phyloP scores from a whole-genome alignment of 2,113 vertebrate species.

The Serilophus lunatus region DNA sequence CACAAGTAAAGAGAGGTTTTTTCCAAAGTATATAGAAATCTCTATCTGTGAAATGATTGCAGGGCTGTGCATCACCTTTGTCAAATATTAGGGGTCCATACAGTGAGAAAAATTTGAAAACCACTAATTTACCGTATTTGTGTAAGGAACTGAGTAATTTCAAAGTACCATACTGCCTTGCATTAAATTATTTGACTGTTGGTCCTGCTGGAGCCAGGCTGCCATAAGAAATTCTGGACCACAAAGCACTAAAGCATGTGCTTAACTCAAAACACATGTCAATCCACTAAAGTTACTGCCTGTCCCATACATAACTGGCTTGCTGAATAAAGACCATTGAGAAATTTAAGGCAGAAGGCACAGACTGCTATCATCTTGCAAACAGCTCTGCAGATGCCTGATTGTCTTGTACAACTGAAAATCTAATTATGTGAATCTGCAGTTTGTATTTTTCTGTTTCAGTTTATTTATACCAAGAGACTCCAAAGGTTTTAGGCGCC shows the following conservation, averaged over 20 bases:
- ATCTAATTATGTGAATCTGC: not conserved
- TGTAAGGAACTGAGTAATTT: not conserved
- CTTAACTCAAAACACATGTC: not conserved
- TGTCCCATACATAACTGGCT: not conserved
- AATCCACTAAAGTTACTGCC: not conserved
- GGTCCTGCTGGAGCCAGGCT: not conserved
- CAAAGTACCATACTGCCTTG: not conserved
- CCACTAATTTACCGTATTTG: not conserved
- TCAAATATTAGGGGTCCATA: not conserved
- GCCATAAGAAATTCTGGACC: not conserved
- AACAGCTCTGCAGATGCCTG: not conserved
- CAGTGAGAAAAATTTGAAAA: not conserved
- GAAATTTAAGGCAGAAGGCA: conserved; percentile 13
- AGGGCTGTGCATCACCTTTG: not conserved
- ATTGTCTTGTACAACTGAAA: not conserved
- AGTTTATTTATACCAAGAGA: not conserved
- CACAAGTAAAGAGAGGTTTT: not conserved
- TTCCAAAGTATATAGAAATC: not conserved
- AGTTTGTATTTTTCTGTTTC: not conserved
- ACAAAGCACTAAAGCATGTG: not conserved
- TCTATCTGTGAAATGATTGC: not conserved
- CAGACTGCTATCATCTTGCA: not conserved
- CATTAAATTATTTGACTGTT: not conserved
- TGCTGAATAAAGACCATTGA: not conserved
- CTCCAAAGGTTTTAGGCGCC: not conserved